These are phyloP conservation scores for Hemitrygon akajei DNA, from an alignment of 2,797 vertebrate species.

Conservation along the genomic window DNA sequence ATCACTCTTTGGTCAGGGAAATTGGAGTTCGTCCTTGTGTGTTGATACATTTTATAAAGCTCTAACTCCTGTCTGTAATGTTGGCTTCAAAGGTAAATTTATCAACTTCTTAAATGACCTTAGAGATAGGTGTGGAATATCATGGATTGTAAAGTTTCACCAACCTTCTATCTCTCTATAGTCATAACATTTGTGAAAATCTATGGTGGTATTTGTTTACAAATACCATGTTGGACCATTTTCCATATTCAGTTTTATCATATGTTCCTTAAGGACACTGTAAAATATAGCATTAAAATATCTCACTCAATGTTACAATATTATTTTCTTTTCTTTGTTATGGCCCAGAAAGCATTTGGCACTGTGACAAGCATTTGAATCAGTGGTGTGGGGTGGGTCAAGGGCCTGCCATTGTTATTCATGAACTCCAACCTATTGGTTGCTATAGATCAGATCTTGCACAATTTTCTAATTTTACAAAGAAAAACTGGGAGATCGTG, in stretches of 20 bases:
- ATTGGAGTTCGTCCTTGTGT: neutral
- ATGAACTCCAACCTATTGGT: no score
- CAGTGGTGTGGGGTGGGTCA: no score
- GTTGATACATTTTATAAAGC: neutral
- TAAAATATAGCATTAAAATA: neutral
- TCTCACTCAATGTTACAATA: neutral
- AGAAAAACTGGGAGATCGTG: no score
- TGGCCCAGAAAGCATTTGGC: neutral
- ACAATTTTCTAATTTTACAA: no score
- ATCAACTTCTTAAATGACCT: neutral
- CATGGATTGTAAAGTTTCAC: neutral
- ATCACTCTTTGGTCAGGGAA: neutral
- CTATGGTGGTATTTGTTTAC: neutral
- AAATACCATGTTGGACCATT: neutral
- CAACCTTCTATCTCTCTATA: neutral
- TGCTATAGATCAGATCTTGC: no score
- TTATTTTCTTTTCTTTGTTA: neutral
- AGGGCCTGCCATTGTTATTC: no score
- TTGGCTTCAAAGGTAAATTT: neutral
- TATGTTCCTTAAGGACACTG: neutral
- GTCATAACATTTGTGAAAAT: neutral
- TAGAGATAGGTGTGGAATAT: neutral
- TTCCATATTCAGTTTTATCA: neutral
- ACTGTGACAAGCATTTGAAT: no score
- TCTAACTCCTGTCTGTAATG: neutral